Conservation (phyloP, 2,113 vertebrate genomes). For the Notothenia rossii region DNA sequence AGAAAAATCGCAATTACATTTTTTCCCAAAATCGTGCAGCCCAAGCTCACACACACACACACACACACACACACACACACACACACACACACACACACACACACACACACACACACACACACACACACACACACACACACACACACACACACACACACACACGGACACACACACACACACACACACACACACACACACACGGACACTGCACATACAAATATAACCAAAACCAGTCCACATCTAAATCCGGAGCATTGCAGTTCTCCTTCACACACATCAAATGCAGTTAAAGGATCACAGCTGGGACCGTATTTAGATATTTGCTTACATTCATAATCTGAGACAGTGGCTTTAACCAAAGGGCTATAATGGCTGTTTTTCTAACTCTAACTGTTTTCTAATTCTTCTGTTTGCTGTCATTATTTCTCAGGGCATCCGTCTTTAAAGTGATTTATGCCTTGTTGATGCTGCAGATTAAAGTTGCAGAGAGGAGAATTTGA, state of each 20-base stretch:
- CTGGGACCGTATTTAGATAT: slow-evolving; percentile 48
- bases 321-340: slow-evolving; percentile 27
- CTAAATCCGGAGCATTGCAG: slow-evolving; percentile 47
- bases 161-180: no score
- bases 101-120: no score
- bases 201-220: background rate
- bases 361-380: slow-evolving; percentile 10
- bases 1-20: no score
- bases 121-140: no score
- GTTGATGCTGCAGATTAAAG: background rate
- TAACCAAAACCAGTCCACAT: slow-evolving; percentile 63
- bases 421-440: slow-evolving; percentile 6
- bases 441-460: slow-evolving; percentile 11
- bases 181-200: background rate
- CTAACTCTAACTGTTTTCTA: background rate
- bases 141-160: no score
- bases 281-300: slow-evolving; percentile 68
- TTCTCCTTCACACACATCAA: slow-evolving; percentile 74
- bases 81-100: no score
- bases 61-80: background rate
- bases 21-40: no score
- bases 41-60: no score
- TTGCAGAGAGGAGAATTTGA: background rate
- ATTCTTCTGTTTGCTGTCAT: slow-evolving; percentile 18
- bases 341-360: slow-evolving; percentile 57